Evolutionary conservation across 2,888 invertebrate species (phyloP).

Genomic region (Matsumyia berberina): DNA sequence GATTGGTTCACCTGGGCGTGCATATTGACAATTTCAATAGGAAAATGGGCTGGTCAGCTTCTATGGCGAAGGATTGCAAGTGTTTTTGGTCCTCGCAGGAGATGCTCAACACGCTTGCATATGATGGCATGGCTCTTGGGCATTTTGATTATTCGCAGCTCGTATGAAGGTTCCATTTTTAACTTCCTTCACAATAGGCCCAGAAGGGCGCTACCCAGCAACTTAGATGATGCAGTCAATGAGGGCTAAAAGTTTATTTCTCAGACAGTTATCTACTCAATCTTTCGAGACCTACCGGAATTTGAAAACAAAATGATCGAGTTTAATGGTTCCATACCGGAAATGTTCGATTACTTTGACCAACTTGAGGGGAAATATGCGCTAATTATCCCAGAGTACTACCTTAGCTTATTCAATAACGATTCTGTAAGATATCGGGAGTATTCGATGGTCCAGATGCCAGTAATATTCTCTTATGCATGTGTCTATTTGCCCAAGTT

Average conservation of each 20-base stretch:
- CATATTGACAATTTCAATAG: background rate
- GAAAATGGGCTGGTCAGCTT: background rate
- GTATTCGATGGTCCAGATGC: background rate
- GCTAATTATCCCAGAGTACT: background rate
- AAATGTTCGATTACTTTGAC: background rate
- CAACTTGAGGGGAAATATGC: background rate
- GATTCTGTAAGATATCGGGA: background rate
- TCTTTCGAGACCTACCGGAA: background rate
- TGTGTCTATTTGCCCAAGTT: background rate
- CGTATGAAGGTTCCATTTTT: slow-evolving; percentile 31
- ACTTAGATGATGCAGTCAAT: background rate
- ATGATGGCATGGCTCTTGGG: background rate
- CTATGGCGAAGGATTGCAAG: background rate
- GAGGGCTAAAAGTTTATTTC: background rate
- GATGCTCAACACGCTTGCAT: background rate
- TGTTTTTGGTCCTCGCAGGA: background rate
- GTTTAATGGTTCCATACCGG: background rate
- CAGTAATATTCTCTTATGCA: background rate
- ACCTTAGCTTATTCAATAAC: background rate
- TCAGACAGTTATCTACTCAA: background rate
- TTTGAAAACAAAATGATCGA: background rate
- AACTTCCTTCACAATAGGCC: slow-evolving; percentile 5
- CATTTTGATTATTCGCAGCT: slow-evolving; percentile 9
- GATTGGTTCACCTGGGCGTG: slow-evolving; percentile 10
- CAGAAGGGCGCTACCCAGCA: background rate